These are phyloP conservation scores for Hemithea aestivaria DNA, from an alignment of 2,888 invertebrate species.

Conservation along the genomic window DNA sequence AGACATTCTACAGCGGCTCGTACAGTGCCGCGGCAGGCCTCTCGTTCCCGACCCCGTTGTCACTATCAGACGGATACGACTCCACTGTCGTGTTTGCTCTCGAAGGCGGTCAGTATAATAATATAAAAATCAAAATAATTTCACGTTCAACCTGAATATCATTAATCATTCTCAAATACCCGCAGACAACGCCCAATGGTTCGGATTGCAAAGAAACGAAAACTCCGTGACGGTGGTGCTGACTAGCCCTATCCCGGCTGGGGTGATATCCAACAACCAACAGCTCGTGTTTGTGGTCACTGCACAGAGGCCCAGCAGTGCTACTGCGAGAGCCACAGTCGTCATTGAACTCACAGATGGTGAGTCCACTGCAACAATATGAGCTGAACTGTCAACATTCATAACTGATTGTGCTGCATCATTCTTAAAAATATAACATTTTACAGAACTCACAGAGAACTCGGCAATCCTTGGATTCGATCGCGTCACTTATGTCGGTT, in stretches of 20 bases:
- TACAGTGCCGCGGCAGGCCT: constrained; percentile 24
- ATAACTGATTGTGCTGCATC: too few species aligned
- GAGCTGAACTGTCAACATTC: too few species aligned
- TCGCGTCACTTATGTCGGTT: constrained; percentile 29
- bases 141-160: too few species aligned
- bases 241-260: constrained; percentile 28
- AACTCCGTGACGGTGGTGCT: constrained; percentile 23
- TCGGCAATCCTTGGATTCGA: constrained; percentile 30
- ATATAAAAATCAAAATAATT: too few species aligned
- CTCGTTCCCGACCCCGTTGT: constrained; percentile 21
- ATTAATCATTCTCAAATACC: too few species aligned
- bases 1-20: constrained; percentile 33
- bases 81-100: constrained; percentile 29
- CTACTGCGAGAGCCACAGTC: constrained; percentile 27
- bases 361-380: too few species aligned
- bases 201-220: constrained; percentile 17
- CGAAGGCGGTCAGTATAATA: constrained; percentile 33
- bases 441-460: constrained; percentile 12
- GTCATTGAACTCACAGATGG: constrained; percentile 27
- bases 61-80: constrained; percentile 28
- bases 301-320: constrained; percentile 28
- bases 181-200: constrained; percentile 16
- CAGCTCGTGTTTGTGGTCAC: constrained; percentile 31
- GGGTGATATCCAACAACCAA: constrained; percentile 31
- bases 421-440: too few species aligned